Evolutionary conservation across 2,888 invertebrate genomes (phyloP), one percentile per base, ranked within the genome.

Genomic region (Zelleria hepariella): DNA sequence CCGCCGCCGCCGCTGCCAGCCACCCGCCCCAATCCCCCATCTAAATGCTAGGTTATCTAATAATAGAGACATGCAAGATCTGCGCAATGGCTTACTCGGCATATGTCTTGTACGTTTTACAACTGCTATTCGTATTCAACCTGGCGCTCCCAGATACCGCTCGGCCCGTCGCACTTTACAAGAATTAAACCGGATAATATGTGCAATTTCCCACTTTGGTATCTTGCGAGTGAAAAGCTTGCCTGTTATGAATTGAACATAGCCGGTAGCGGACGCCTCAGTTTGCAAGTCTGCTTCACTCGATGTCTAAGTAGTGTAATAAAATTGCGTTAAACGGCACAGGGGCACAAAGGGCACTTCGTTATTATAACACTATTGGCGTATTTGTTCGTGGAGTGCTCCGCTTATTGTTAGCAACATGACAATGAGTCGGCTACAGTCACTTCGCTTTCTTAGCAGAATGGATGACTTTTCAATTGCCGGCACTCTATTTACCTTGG

Each of bases 401-500:
- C 62, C 64, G 63, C 60, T 72, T 68, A 74, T 78, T 79, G 77
- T 82, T 77, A 70, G 66, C 62, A 59, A 66, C 66, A 65, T 72
- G 72, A 74, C 78, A 78, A 74, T 77, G 73, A 74, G 72, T 71
- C 64, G 65, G 66, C 69, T 67, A 62, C 68, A 72, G 68, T 71
- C 66, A 70, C 71, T 73, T 72, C 68, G 68, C 66, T 64, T 68
- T 68, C 69, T 59, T 65, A 58, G 51, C 48, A 55, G 68, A 78
- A 80, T 74, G 74, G 73, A 80, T 86, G 86, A 85, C 86, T 83
- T 83, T 86, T 88, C 86, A 88, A 88, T 88, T 78, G 81, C 71
- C 72, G 69, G 69, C 77, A 78, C 81, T 82, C 72, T 80, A 80
- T 83, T 83, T 78, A 82, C 79, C 74, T 78, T 71, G 66, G 66